Percentiles rank a stretch among this genome's conserved stretches.
phyloP scores from a whole-genome alignment of 1,140 invertebrate genomes.

The Cryptotermes secundus region DNA sequence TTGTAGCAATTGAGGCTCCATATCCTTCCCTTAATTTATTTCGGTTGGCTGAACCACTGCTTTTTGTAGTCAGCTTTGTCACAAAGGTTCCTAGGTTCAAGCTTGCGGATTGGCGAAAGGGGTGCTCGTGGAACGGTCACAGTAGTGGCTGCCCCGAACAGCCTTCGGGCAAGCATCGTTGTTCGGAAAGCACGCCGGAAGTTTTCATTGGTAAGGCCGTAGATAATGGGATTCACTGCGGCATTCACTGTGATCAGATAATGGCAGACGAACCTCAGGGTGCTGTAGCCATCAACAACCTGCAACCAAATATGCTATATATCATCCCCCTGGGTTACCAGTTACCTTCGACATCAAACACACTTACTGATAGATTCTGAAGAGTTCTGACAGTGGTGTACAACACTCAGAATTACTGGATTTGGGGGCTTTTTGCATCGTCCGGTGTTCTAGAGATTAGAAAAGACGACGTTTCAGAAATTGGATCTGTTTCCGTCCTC shows the following conservation, averaged over 20 bases:
- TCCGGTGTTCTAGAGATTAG: too few relatives aligned
- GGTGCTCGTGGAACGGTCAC: background rate
- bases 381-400: too few relatives aligned
- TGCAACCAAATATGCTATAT: too few relatives aligned
- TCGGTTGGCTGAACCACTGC: background rate
- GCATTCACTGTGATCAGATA: conserved; percentile 44
- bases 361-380: too few relatives aligned
- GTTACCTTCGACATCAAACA: too few relatives aligned
- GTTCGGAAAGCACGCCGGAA: conserved; percentile 43
- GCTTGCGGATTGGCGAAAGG: background rate
- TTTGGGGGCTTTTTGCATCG: too few relatives aligned
- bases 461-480: too few relatives aligned
- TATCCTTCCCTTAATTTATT: background rate
- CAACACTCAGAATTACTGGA: too few relatives aligned
- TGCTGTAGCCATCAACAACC: conserved; percentile 36
- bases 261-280: conserved; percentile 42
- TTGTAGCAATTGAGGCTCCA: background rate
- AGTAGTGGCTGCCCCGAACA: background rate
- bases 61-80: background rate
- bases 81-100: background rate
- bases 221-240: conserved; percentile 47
- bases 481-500: too few relatives aligned
- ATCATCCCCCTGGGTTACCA: too few relatives aligned
- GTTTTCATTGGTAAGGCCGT: conserved; percentile 45
- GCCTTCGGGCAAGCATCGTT: background rate